A percentile compares a stretch with the other conserved stretches of the same genome.
Evolutionary conservation across 2,113 vertebrate species (phyloP).

Genomic region (Clarias gariepinus): DNA sequence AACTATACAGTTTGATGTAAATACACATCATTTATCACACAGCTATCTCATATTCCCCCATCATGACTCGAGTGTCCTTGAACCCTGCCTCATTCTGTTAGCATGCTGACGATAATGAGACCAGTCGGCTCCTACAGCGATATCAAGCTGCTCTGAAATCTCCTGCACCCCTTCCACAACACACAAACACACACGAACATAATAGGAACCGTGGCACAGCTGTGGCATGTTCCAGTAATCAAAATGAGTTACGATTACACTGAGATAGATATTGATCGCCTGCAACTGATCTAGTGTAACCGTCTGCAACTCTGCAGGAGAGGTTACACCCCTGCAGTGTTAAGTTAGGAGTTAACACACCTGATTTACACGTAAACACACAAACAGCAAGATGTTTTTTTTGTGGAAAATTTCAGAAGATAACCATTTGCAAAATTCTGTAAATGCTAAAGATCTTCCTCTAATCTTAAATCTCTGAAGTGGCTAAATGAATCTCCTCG

Average conservation of each 20-base stretch:
- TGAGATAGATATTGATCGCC: background rate
- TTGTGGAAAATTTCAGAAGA: background rate
- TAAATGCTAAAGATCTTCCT: background rate
- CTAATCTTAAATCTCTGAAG: background rate
- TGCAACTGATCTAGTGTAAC: background rate
- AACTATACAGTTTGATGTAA: background rate
- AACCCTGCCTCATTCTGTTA: conserved; percentile 15
- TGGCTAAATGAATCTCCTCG: background rate
- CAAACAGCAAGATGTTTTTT: background rate
- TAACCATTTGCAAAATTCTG: background rate
- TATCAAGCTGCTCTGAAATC: background rate
- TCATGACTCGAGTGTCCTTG: conserved; percentile 11
- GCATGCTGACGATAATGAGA: background rate
- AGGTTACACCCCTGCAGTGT: background rate
- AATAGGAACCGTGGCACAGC: background rate
- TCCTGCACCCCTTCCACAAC: background rate
- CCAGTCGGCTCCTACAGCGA: background rate
- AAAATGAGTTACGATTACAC: background rate
- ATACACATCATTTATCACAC: background rate
- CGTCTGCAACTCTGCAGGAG: background rate
- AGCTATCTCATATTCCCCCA: conserved; percentile 15
- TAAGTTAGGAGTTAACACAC: background rate
- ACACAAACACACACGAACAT: background rate
- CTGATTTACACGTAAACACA: background rate
- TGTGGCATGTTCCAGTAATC: background rate